Conservation (phyloP, 2,797 vertebrate genomes). For the Enteromius thamalakanensis region DNA sequence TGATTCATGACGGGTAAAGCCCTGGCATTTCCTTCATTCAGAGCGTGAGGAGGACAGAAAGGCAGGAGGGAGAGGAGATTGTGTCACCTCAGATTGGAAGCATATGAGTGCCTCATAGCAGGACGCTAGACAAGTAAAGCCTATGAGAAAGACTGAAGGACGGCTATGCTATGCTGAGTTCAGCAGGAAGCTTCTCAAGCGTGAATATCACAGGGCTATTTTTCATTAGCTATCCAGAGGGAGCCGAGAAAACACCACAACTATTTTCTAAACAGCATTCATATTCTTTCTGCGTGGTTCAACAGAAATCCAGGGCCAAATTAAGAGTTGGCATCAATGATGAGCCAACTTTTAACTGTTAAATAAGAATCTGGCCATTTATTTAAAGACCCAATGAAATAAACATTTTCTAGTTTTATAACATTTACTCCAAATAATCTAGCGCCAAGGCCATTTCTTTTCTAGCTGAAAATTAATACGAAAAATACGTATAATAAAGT, state of each 20-base stretch:
- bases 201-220: slow-evolving; percentile 22
- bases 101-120: slow-evolving; percentile 19
- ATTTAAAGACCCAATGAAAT: neutral
- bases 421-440: too few species aligned
- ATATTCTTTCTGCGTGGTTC: neutral
- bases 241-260: slow-evolving; percentile 16
- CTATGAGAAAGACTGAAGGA: slow-evolving; percentile 1
- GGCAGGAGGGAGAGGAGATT: neutral
- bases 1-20: slow-evolving; percentile 9
- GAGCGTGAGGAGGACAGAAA: slow-evolving; percentile 11
- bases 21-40: slow-evolving; percentile 32
- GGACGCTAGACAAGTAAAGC: neutral
- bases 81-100: slow-evolving; percentile 44
- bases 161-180: neutral
- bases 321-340: slow-evolving; percentile 8
- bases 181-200: slow-evolving; percentile 13
- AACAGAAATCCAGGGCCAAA: neutral
- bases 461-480: too few species aligned
- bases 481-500: too few species aligned
- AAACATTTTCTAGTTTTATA: too few species aligned
- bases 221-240: slow-evolving; percentile 36
- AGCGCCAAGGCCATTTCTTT: too few species aligned
- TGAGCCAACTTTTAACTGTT: neutral
- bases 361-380: neutral
- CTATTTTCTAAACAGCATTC: slow-evolving; percentile 3